Evolutionary conservation across 2,797 vertebrate species (phyloP).

Genomic region (Hafferia zeledoni): DNA sequence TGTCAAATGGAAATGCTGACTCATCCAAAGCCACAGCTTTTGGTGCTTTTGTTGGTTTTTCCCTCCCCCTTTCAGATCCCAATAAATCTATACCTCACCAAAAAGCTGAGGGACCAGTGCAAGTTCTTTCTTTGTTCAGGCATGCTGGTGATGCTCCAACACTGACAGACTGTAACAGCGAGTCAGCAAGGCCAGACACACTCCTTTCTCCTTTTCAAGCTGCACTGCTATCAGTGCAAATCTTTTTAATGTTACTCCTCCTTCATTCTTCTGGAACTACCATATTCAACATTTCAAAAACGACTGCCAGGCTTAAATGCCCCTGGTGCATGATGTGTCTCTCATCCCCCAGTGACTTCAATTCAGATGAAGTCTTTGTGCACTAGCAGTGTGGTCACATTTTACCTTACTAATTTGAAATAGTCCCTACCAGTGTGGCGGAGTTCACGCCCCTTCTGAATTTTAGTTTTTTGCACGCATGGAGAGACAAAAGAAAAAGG

Average conservation of each 20-base stretch:
- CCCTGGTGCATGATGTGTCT: not conserved
- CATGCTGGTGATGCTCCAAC: not conserved
- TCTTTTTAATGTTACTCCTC: not conserved
- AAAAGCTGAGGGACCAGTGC: conserved; percentile 45
- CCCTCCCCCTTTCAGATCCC: not conserved
- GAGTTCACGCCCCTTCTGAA: not conserved
- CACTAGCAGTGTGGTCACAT: not conserved
- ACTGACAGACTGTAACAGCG: not conserved
- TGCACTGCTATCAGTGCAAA: not conserved
- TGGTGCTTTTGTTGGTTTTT: not conserved
- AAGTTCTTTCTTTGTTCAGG: conserved; percentile 7
- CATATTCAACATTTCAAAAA: not conserved
- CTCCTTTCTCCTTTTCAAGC: not conserved
- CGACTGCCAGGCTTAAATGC: not conserved
- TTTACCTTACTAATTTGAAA: not conserved
- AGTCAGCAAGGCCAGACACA: conserved; percentile 19
- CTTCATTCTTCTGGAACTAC: not conserved
- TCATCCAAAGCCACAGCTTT: conserved; percentile 52
- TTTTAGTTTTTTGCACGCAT: not conserved
- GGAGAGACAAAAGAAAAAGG: not conserved
- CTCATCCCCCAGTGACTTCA: not conserved
- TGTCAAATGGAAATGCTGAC: conserved; percentile 49
- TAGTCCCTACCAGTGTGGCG: not conserved
- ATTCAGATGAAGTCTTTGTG: not conserved
- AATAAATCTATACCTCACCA: conserved; percentile 27